Base-by-base conservation (phyloP, 2,888 invertebrate species). In the Dusona sp. region DNA sequence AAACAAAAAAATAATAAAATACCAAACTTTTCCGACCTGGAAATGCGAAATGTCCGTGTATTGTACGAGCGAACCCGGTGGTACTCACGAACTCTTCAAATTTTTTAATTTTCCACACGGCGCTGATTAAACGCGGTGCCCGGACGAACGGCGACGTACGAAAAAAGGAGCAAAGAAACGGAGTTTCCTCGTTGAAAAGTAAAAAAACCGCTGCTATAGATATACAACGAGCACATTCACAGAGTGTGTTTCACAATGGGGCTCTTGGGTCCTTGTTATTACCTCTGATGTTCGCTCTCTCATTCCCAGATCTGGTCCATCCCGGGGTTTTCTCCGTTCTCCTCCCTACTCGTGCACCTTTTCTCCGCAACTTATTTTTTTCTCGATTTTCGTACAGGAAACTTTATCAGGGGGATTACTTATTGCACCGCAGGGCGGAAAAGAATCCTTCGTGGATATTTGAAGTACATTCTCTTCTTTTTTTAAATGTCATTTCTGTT, bases 71-170 rank as follows among this genome's bases (percentile, higher is more conserved):
- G 19, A 42, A 48, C 64, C 67, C 9, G 22, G 54, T 38, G 81
- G 81, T 73, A 81, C 81, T 85, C 81, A 65, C 67, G 73, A 61
- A 54, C 74, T 70, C 85, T 79, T 79, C 61, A 79, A 78, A 82
- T 67, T 85, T 89, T 89, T 87, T 80, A 90, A 88, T 89, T 88
- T 87, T 75, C 81, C 29, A 67, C 77, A 72, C 74, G 86, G 68
- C 79, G 83, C 78, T 90, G 89, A 90, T 90, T 87, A 90, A 90
- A 89, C 87, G 80, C 51, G 79, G 42, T 77, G 6, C 68, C 13
- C 36, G 72, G 68, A 51, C 22, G 57, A 57, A 33, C 78, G 61
- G 25, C 25, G 54, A 65, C 36, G 79, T 38, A 33, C 33, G 29
- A 1, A 51, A 48, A 67, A 48, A 65, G 33, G 72, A 64, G 29